Base-by-base conservation (phyloP, 1,140 invertebrate species). In the Orius laevigatus region DNA sequence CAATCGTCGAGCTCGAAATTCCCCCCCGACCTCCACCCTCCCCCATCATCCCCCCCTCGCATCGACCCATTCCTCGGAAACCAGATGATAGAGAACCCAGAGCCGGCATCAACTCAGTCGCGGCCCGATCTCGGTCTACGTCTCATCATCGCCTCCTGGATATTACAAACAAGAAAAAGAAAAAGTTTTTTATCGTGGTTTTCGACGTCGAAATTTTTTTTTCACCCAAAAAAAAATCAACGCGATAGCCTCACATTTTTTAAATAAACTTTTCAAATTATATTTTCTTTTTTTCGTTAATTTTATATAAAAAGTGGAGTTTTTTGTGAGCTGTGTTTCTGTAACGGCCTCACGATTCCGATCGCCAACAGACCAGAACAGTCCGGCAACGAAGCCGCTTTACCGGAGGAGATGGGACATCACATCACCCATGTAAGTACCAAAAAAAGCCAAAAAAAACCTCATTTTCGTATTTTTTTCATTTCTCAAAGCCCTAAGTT, bases 351-450 rank as follows among this genome's bases (percentile, higher is more conserved):
- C 46, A 56, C 15, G 14, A 56, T 63, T 63, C 62, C 61, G 48
- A 60, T 63, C 59, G 61, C 61, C 35, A 58, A 59, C 53, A 49
- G 41, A 50, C 20, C 25, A 5, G 49, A 50, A 14, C 33, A 43
- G 34, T 40, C 43, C 46, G 53, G 49, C 25, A 41, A 44, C 10
- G 63, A 59, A 60, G 65, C 63, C 55, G 63, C 57, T 57, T 69
- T 60, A 50, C 57, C 57, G 5, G 56, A 55, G 47, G 52, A 54
- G 15, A 73, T 73, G 70, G 70, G 70, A 57, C 70, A 72, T 57
- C 70, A 70, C 55, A 64, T 62, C 52, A 66, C 68, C 56, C 65
- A 71, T 55, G 70, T 71, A 58, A 70, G 68, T n/a, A n/a, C n/a
- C n/a, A n/a, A n/a, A n/a, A n/a, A n/a, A n/a, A n/a, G n/a, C n/a